Percentiles rank a stretch among this genome's conserved stretches.
Conservation (phyloP, 1,140 invertebrate genomes). For the Leptestheria dahalacensis region DNA sequence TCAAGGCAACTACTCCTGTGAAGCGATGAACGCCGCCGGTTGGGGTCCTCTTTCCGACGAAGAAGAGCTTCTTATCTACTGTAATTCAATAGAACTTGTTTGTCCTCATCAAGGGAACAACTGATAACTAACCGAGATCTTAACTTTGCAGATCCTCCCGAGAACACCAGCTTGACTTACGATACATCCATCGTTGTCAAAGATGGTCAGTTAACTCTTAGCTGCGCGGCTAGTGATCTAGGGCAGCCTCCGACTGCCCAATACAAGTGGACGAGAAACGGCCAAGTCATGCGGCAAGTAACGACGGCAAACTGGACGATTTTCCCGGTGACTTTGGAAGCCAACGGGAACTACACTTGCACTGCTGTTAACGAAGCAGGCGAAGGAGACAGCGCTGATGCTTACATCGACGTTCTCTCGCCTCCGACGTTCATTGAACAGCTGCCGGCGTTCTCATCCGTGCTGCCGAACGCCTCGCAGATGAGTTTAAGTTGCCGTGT, state of each 20-base stretch:
- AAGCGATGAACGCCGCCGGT: slow-evolving; percentile 67
- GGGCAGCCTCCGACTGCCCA: slow-evolving; percentile 55
- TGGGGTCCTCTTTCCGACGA: slow-evolving; percentile 60
- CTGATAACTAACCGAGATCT: slow-evolving; percentile 2
- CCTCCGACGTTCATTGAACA: slow-evolving; percentile 70
- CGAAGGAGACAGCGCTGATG: slow-evolving; percentile 49
- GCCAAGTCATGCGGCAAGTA: slow-evolving; percentile 50
- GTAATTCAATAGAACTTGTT: slow-evolving; percentile 43
- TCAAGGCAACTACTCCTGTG: slow-evolving; percentile 80
- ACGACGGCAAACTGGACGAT: slow-evolving; percentile 57
- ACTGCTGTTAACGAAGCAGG: slow-evolving; percentile 66
- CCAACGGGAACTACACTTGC: slow-evolving; percentile 72
- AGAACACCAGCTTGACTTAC: slow-evolving; percentile 49
- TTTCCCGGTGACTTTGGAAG: slow-evolving; percentile 60
- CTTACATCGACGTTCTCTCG: slow-evolving; percentile 59
- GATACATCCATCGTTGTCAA: slow-evolving; percentile 61
- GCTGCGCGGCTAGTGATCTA: slow-evolving; percentile 61
- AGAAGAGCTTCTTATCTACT: slow-evolving; percentile 57
- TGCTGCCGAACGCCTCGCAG: slow-evolving; percentile 50
- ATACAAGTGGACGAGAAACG: slow-evolving; percentile 63
- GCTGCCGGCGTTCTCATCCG: slow-evolving; percentile 62
- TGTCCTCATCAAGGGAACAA: not conserved
- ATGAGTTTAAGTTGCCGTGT: slow-evolving; percentile 70
- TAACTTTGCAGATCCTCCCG: slow-evolving; percentile 46
- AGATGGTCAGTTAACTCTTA: slow-evolving; percentile 54